Evolutionary conservation across 2,113 vertebrate genomes (phyloP).

Genomic region (Enhydra lutris): DNA sequence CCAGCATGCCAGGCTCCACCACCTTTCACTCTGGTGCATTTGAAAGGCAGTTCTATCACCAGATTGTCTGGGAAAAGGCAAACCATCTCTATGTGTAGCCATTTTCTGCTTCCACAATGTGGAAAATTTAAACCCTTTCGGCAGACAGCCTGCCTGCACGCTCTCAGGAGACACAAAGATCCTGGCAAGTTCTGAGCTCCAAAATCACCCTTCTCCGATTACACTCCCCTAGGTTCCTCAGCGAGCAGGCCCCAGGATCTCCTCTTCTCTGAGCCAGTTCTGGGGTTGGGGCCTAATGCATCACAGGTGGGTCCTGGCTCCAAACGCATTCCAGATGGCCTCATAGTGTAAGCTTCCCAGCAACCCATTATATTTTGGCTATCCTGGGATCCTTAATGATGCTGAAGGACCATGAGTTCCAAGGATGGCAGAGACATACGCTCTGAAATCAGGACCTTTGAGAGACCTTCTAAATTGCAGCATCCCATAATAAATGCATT

Average conservation of each 20-base stretch:
- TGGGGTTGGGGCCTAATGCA: conserved; percentile 84
- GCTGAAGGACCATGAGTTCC: conserved; percentile 31
- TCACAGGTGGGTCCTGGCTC: conserved; percentile 85
- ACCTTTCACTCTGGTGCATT: background rate
- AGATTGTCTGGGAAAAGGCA: conserved; percentile 59
- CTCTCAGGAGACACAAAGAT: conserved; percentile 81
- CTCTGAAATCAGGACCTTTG: conserved; percentile 72
- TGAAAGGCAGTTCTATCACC: background rate
- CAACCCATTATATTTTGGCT: conserved; percentile 70
- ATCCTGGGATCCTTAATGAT: conserved; percentile 63
- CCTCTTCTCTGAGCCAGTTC: conserved; percentile 78
- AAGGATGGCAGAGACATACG: conserved; percentile 64
- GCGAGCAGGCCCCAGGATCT: conserved; percentile 82
- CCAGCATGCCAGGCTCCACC: background rate
- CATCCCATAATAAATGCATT: conserved; percentile 73
- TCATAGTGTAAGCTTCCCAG: conserved; percentile 80
- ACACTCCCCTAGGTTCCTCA: conserved; percentile 85
- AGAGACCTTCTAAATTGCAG: conserved; percentile 5
- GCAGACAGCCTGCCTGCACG: conserved; percentile 80
- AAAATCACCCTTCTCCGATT: conserved; percentile 88
- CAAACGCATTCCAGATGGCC: conserved; percentile 90
- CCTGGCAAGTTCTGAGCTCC: conserved; percentile 82
- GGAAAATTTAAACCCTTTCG: conserved; percentile 83
- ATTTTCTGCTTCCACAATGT: conserved; percentile 77
- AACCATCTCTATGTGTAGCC: conserved; percentile 72